Conservation (phyloP, 1,140 invertebrate species). For the Hydropsyche tenuis region DNA sequence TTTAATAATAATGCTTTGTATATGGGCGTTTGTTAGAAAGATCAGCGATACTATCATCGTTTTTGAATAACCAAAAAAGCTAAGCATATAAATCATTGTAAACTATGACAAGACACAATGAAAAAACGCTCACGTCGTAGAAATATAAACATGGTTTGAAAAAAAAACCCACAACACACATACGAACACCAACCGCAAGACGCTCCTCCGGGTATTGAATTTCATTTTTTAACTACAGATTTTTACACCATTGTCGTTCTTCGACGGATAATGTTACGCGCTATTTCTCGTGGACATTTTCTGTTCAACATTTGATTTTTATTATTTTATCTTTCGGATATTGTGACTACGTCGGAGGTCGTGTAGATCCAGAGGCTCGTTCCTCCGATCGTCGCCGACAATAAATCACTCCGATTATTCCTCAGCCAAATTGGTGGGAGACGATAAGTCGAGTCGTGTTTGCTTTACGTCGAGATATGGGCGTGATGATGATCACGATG, state of each 20-base stretch:
- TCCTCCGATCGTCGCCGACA: not conserved
- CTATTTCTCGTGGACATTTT: not conserved
- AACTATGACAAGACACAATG: conserved; percentile 26
- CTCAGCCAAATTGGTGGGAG: conserved; percentile 1
- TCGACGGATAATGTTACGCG: not conserved
- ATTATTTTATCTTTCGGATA: no score
- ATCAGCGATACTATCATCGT: conserved; percentile 21
- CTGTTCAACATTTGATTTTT: not conserved
- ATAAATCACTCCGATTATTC: not conserved
- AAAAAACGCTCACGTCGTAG: conserved; percentile 9
- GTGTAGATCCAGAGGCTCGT: no score
- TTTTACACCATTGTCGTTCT: no score
- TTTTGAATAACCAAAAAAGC: conserved; percentile 14
- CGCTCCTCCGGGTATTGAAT: conserved; percentile 20
- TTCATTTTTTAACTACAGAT: conserved; percentile 13
- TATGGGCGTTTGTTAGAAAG: not conserved
- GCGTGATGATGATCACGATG: conserved; percentile 4
- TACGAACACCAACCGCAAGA: conserved; percentile 13
- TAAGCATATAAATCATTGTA: conserved; percentile 29
- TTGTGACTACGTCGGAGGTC: no score
- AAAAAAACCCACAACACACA: not conserved
- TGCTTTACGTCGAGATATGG: not conserved
- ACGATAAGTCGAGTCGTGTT: not conserved
- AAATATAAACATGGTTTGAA: conserved; percentile 27
- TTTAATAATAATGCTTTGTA: not conserved